Base-by-base conservation (phyloP, 2,888 invertebrate genomes). In the Drosophila tripunctata region DNA sequence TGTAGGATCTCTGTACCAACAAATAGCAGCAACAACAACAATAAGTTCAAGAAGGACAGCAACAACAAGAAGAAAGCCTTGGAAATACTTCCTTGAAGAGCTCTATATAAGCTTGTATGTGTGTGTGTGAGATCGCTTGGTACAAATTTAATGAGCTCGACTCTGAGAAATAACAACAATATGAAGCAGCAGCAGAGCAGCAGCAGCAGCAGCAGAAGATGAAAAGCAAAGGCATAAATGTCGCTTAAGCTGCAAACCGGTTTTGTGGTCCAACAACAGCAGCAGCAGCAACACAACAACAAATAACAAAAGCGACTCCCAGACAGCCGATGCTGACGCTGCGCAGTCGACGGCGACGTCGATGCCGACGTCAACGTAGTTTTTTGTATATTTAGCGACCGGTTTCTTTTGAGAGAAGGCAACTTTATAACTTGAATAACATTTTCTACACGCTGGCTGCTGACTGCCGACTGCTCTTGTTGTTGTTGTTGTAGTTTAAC, bases 211-310 rank as follows among this genome's bases (percentile, higher is more conserved):
- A 27, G 27, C 7, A 27, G 27, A 27, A 27, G 27, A 27, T 27
- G 10, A 27, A 27, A 50, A 70, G 21, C 50, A 36, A 70, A 73
- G 43, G 47, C 78, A 62, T 73, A 67, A 74, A 75, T 75, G 74
- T 75, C 74, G 74, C 75, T 78, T 68, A 74, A 78, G 74, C 78
- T 61, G 70, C 58, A 78, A 75, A 78, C 78, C 38, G 64, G 74
- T 75, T 75, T 74, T 65, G 15, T 36, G 35, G 22, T 38, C 35
- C 51, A 27, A n/a, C 43, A 0, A 22, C 40, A 48, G 22, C 15
- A 48, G 33, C 52, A 41, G 27, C 52, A 30, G n/a, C n/a, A n/a
- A n/a, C n/a, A 8, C 35, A 14, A 12, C 35, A 24, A 17, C 65
- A 36, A 41, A 14, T n/a, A 48, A 41, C 36, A 51, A 66, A 51